Percentiles rank a stretch among this genome's conserved stretches.
These are phyloP conservation scores for Drosophila rhopaloa DNA, from an alignment of 1,140 invertebrate genomes.

Conservation along the genomic window DNA sequence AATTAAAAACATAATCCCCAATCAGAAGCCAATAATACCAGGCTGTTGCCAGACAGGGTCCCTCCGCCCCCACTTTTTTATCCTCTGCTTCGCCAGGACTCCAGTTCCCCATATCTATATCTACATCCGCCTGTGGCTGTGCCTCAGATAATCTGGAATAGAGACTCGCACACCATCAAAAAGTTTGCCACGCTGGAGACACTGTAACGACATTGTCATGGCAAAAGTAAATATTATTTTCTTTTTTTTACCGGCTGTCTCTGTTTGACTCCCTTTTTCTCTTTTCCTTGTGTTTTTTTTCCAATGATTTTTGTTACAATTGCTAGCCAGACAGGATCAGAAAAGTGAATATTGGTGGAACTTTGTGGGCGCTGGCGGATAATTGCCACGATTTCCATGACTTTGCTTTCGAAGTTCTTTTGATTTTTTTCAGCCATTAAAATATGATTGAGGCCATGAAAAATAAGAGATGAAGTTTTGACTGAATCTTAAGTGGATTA, in stretches of 20 bases:
- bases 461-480: constrained; percentile 49
- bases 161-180: constrained; percentile 58
- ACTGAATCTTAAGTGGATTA: constrained; percentile 69
- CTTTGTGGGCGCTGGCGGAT: constrained; percentile 46
- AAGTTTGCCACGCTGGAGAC: constrained; percentile 28
- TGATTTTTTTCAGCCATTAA: constrained; percentile 36
- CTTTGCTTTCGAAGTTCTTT: constrained; percentile 44
- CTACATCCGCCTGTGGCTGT: constrained; percentile 12
- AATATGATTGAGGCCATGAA: not conserved
- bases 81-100: not conserved
- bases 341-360: constrained; percentile 40
- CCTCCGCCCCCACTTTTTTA: not conserved
- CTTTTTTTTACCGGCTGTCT: constrained; percentile 23
- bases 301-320: constrained; percentile 47
- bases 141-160: constrained; percentile 53
- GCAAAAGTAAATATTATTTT: constrained; percentile 81
- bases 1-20: constrained; percentile 83
- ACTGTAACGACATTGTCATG: constrained; percentile 72
- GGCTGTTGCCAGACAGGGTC: constrained; percentile 40
- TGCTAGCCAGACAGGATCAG: constrained; percentile 34
- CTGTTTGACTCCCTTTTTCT: constrained; percentile 12
- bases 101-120: not conserved
- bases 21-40: constrained; percentile 81
- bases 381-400: constrained; percentile 76
- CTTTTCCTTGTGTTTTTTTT: constrained; percentile 4